phyloP scores from a whole-genome alignment of 2,113 vertebrate species.

The Cheilinus undulatus region DNA sequence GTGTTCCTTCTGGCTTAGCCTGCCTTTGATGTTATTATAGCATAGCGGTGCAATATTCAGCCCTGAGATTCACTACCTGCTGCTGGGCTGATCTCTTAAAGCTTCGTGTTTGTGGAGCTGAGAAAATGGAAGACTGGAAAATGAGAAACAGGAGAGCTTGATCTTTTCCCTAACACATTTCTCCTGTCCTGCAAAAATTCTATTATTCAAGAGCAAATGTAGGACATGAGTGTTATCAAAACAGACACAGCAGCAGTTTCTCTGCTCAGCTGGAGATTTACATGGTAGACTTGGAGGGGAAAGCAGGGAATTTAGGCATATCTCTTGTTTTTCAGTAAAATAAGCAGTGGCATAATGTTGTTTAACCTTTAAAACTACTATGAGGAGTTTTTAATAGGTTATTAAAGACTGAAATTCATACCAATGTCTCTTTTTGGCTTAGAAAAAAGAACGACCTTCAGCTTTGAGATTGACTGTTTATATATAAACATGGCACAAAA shows the following conservation, averaged over 20 bases:
- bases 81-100: slow-evolving; percentile 54
- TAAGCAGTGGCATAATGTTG: slow-evolving; percentile 16
- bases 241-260: slow-evolving; percentile 10
- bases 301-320: slow-evolving; percentile 24
- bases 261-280: slow-evolving; percentile 50
- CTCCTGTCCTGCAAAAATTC: slow-evolving; percentile 18
- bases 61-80: slow-evolving; percentile 60
- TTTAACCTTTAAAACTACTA: slow-evolving; percentile 36
- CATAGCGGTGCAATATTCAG: slow-evolving; percentile 58
- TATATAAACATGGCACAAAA: too few relatives aligned
- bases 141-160: not conserved
- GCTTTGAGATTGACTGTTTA: too few relatives aligned
- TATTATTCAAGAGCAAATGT: slow-evolving; percentile 48
- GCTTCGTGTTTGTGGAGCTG: slow-evolving; percentile 51
- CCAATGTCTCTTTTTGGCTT: too few relatives aligned
- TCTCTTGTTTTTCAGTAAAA: not conserved
- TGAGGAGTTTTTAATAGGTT: too few relatives aligned
- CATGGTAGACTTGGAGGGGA: slow-evolving; percentile 30
- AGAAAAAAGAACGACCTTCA: too few relatives aligned
- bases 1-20: slow-evolving; percentile 68
- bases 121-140: slow-evolving; percentile 46
- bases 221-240: slow-evolving; percentile 44
- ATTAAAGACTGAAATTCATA: too few relatives aligned
- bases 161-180: slow-evolving; percentile 19
- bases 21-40: slow-evolving; percentile 74